Conservation (phyloP, 2,113 vertebrate species). For the Pomatorhinus ruficollis region DNA sequence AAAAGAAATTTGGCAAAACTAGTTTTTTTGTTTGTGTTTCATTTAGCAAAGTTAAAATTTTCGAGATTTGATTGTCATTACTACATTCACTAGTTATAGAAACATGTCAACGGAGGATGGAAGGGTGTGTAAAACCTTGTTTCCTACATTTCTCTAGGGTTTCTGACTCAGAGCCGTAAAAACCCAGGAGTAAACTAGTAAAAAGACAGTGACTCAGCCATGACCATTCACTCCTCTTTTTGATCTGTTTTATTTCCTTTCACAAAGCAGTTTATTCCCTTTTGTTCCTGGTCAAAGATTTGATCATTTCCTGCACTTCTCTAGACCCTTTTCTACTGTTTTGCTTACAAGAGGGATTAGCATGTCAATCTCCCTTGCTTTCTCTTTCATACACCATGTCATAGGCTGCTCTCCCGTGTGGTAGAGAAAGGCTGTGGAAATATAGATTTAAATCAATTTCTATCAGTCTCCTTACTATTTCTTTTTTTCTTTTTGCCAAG, state of each 20-base stretch:
- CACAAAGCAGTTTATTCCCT: background rate
- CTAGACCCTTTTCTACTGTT: background rate
- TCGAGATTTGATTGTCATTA: background rate
- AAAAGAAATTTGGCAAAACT: background rate
- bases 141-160: background rate
- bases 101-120: background rate
- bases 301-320: background rate
- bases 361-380: background rate
- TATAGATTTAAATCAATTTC: background rate
- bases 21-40: background rate
- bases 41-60: background rate
- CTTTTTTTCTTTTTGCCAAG: background rate
- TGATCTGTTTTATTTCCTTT: conserved; percentile 18
- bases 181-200: background rate
- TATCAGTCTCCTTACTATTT: background rate
- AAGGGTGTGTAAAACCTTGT: background rate
- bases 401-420: background rate
- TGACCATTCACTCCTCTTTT: background rate
- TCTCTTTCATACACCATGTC: background rate
- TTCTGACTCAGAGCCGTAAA: background rate
- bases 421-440: background rate
- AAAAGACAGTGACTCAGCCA: background rate
- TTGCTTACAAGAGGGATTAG: background rate
- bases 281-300: conserved; percentile 28
- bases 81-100: background rate